Conservation (phyloP, 2,888 invertebrate genomes). For the Nemurella pictetii region DNA sequence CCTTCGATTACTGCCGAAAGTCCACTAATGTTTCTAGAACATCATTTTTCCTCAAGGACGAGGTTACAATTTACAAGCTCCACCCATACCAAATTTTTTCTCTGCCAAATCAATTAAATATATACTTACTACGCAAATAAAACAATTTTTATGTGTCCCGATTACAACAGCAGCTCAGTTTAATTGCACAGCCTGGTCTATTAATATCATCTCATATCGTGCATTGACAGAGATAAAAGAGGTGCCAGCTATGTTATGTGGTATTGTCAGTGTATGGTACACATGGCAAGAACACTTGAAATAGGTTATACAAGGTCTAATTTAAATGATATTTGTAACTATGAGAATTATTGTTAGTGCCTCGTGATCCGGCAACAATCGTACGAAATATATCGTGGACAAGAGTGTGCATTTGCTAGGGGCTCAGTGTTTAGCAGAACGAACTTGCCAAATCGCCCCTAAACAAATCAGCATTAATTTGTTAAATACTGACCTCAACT, state of each 20-base stretch:
- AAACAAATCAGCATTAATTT: too few relatives aligned
- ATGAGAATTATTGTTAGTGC: not conserved
- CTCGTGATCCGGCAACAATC: not conserved
- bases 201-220: not conserved
- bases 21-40: not conserved
- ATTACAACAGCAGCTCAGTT: not conserved
- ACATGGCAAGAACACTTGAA: not conserved
- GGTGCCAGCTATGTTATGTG: too few relatives aligned
- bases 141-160: not conserved
- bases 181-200: not conserved
- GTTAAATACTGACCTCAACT: too few relatives aligned
- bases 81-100: conserved; percentile 15
- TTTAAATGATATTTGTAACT: not conserved
- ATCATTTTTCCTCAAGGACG: not conserved
- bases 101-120: conserved; percentile 9
- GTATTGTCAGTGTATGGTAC: not conserved
- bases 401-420: not conserved
- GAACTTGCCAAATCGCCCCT: too few relatives aligned
- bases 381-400: not conserved
- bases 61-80: not conserved
- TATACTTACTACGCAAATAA: not conserved
- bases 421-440: too few relatives aligned
- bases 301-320: not conserved
- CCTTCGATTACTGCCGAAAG: not conserved
- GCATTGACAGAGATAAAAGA: not conserved